Evolutionary conservation across 2,113 vertebrate genomes (phyloP).

Genomic region (Phodopus roborovskii): DNA sequence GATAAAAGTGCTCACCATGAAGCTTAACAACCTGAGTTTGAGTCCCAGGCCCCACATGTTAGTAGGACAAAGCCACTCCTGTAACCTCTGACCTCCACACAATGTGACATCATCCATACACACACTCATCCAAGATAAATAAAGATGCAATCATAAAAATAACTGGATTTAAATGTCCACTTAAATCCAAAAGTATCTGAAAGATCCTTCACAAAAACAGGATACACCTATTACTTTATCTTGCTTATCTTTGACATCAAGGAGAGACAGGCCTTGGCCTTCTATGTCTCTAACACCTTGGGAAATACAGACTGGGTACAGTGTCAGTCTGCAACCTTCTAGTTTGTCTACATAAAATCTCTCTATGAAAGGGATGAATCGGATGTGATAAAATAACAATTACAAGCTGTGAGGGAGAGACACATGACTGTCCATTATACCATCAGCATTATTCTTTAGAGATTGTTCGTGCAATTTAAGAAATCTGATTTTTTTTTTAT

Average conservation of each 20-base stretch:
- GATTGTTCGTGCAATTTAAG: neutral
- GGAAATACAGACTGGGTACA: neutral
- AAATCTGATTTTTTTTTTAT: neutral
- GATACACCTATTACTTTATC: neutral
- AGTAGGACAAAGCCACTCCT: neutral
- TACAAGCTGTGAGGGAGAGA: neutral
- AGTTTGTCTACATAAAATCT: neutral
- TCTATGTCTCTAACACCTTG: neutral
- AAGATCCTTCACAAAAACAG: neutral
- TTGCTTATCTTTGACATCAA: neutral
- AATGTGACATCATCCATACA: neutral
- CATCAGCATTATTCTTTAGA: neutral
- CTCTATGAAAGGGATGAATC: neutral
- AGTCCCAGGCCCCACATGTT: neutral
- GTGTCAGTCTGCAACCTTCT: neutral
- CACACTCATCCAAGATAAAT: neutral
- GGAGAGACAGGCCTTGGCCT: neutral
- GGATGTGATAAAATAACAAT: constrained; percentile 17
- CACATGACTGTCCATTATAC: neutral
- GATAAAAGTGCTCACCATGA: neutral
- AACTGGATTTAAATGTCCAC: neutral
- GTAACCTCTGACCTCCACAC: neutral
- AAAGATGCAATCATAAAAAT: neutral
- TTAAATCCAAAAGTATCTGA: neutral
- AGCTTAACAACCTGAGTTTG: neutral